Evolutionary conservation across 2,113 vertebrate species (phyloP), one percentile per base, ranked within the genome.

Genomic region (Stomatorhinus ivindoensis): DNA sequence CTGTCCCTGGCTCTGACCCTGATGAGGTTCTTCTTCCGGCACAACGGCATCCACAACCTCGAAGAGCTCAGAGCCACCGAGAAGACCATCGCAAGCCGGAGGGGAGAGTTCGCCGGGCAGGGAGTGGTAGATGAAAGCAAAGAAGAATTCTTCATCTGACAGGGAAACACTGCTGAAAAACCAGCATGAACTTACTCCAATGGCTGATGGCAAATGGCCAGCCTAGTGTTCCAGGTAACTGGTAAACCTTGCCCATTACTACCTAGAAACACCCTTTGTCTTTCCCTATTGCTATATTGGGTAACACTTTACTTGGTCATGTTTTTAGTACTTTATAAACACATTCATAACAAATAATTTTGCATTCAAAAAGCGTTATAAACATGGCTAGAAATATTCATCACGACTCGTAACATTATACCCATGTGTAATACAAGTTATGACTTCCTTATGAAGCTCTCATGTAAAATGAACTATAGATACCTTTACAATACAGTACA

Each of bases 61-160:
- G 97, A 98, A 0, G 97, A 98, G 92, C 97, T 96, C 91, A 98
- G 98, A 92, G 97, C 97, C 90, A 96, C 96, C 0, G 97, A 98
- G 89, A 97, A 94, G 0, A 96, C 96, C 0, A 97, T 97, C 0
- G 92, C 91, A 0, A 97, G 97, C 42, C 92, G 97, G 92, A 96
- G 96, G 92, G 94, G 94, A 0, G 97, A 98, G 92, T 97, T 96
- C 0, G 90, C 94, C 42, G 93, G 97, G 89, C 96, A 96, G 88
- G 97, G 97, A 0, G 91, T 95, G 1, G 91, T 96, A 89, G 96
- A 97, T 90, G 95, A 95, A 58, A 96, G 94, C 94, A 96, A 94
- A 90, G 97, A 97, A 91, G 97, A 98, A 88, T 98, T 97, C 93
- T 98, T 98, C 91, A 98, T 98, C 92, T 98, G 95, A 97, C 5